phyloP scores from a whole-genome alignment of 92 coral and sea anemone genomes.

The Actinernus sp. region DNA sequence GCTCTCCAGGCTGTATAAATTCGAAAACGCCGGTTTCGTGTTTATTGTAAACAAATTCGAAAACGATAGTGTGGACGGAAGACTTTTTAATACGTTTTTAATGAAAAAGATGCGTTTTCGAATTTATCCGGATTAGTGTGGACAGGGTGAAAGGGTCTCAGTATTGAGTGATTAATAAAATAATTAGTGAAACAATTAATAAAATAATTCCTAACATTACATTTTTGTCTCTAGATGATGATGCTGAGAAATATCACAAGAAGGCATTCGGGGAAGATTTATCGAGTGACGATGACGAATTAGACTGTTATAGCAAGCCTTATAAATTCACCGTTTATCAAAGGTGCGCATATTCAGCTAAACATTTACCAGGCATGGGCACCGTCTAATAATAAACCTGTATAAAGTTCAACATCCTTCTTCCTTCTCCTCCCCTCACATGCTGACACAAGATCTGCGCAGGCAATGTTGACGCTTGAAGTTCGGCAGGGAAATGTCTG shows the following conservation, averaged over 20 bases:
- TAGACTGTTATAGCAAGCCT: slow-evolving; percentile 37
- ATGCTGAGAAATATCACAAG: slow-evolving; percentile 53
- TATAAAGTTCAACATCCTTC: too few relatives aligned
- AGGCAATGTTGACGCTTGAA: too few relatives aligned
- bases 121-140: not conserved
- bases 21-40: too few relatives aligned
- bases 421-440: too few relatives aligned
- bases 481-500: too few relatives aligned
- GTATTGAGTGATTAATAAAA: not conserved
- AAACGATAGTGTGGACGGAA: too few relatives aligned
- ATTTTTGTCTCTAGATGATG: slow-evolving; percentile 11
- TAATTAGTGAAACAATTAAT: not conserved
- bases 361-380: too few relatives aligned
- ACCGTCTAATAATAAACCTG: too few relatives aligned
- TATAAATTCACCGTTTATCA: slow-evolving; percentile 11
- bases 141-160: not conserved
- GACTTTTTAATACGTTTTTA: not conserved
- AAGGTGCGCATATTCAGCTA: too few relatives aligned
- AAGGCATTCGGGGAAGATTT: slow-evolving; percentile 74
- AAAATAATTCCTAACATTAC: not conserved
- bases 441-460: too few relatives aligned
- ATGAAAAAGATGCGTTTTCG: not conserved
- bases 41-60: too few relatives aligned
- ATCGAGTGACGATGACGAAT: slow-evolving; percentile 62
- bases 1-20: too few relatives aligned